phyloP scores from a whole-genome alignment of 2,113 vertebrate genomes.

The Mus spicilegus region DNA sequence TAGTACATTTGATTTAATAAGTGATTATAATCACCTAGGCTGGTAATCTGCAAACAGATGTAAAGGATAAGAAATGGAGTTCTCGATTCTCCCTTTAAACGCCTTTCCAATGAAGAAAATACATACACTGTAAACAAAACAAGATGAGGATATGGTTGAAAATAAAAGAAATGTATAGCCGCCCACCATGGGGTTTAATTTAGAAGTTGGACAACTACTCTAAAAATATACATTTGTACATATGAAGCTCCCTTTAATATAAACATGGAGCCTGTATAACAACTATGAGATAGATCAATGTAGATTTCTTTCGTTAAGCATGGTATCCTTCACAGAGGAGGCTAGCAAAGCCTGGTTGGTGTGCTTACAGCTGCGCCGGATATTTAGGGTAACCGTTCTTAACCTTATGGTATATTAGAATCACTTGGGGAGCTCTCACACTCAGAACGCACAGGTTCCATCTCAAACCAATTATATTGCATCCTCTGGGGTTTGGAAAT shows the following conservation, averaged over 20 bases:
- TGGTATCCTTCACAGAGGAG: not conserved
- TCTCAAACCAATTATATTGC: not conserved
- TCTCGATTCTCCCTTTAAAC: not conserved
- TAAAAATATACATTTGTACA: not conserved
- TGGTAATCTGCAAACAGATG: not conserved
- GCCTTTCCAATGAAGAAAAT: not conserved
- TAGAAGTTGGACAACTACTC: too few species aligned
- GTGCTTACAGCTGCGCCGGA: not conserved
- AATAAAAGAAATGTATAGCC: not conserved
- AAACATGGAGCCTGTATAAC: not conserved
- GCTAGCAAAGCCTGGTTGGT: not conserved
- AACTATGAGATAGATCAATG: not conserved
- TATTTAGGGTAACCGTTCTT: not conserved
- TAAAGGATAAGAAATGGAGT: not conserved
- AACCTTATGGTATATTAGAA: not conserved
- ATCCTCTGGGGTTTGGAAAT: not conserved
- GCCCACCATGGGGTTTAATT: not conserved
- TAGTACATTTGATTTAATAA: not conserved
- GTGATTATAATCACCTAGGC: not conserved
- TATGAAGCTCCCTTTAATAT: not conserved
- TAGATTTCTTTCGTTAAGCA: slow-evolving; percentile 34
- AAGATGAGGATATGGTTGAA: not conserved
- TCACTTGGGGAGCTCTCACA: not conserved
- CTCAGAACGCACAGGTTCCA: not conserved
- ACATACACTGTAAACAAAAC: not conserved